Percentiles rank a stretch among this genome's conserved stretches.
These are phyloP conservation scores for Sogatella furcifera DNA, from an alignment of 1,140 invertebrate species.

Conservation along the genomic window DNA sequence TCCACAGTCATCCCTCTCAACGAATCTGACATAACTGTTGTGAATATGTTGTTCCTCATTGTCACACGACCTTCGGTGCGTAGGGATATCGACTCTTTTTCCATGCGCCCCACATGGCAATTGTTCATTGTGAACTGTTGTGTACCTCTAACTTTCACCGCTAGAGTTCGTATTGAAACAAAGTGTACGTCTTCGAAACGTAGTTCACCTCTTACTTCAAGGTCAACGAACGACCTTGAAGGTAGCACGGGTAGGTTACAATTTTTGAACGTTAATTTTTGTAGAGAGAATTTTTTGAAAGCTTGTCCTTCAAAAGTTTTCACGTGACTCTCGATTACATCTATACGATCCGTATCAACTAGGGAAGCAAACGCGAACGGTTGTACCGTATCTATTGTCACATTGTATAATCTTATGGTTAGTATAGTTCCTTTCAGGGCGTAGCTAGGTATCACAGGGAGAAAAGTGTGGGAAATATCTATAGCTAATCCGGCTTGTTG, in stretches of 20 bases:
- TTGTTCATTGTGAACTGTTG: constrained; percentile 48
- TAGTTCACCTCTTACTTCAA: constrained; percentile 53
- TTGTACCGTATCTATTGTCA: constrained; percentile 45
- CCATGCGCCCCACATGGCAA: constrained; percentile 44
- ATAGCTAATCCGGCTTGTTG: constrained; percentile 27
- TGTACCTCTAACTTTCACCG: constrained; percentile 44
- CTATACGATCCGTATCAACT: constrained; percentile 38
- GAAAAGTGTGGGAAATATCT: constrained; percentile 32
- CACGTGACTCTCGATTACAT: constrained; percentile 41
- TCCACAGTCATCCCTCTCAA: constrained; percentile 47
- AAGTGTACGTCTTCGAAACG: constrained; percentile 35
- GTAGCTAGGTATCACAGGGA: constrained; percentile 50
- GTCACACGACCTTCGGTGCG: constrained; percentile 45
- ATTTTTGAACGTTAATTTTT: constrained; percentile 37
- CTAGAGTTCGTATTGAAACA: constrained; percentile 34
- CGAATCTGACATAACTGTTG: constrained; percentile 41
- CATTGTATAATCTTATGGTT: constrained; percentile 48
- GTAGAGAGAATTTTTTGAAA: constrained; percentile 64
- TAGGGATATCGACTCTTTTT: constrained; percentile 52
- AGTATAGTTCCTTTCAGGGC: constrained; percentile 57
- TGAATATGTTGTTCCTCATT: constrained; percentile 53
- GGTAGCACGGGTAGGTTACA: constrained; percentile 42
- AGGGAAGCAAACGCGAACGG: constrained; percentile 64
- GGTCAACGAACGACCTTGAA: constrained; percentile 56
- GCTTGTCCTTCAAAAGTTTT: constrained; percentile 53